phyloP scores from a whole-genome alignment of 2,888 invertebrate genomes.

The Dione vanillae region DNA sequence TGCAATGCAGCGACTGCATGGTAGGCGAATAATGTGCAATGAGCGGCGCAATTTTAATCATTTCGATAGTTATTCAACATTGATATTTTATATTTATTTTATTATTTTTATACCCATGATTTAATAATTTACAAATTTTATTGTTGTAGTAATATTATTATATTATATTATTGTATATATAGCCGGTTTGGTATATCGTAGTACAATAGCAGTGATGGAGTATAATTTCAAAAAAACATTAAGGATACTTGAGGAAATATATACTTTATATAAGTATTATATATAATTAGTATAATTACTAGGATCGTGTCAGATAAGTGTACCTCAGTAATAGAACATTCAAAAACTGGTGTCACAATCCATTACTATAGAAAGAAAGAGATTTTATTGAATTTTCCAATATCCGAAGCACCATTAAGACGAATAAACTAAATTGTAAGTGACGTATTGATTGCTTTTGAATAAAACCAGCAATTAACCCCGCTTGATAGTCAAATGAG shows the following conservation, averaged over 20 bases:
- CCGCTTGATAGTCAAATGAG: constrained; percentile 40
- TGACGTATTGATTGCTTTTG: constrained; percentile 32
- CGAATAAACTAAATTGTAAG: constrained; percentile 28
- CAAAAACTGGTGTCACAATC: neutral
- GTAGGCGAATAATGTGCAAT: constrained; percentile 15
- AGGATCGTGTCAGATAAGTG: neutral
- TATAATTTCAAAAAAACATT: too few species aligned
- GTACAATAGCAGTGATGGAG: too few species aligned
- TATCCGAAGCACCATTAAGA: neutral
- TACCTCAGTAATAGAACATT: neutral
- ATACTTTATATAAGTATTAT: neutral
- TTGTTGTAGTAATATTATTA: neutral
- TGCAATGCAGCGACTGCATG: constrained; percentile 24
- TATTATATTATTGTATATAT: neutral
- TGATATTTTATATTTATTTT: neutral
- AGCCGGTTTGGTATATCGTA: too few species aligned
- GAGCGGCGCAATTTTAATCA: neutral
- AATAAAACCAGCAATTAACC: constrained; percentile 42
- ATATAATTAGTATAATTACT: too few species aligned
- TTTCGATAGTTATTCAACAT: constrained; percentile 3
- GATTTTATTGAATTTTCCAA: constrained; percentile 1
- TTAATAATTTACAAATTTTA: neutral
- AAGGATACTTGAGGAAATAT: neutral
- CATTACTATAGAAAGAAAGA: neutral
- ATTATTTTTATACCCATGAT: neutral